Conservation (phyloP, 2,113 vertebrate species). For the Myodes glareolus region DNA sequence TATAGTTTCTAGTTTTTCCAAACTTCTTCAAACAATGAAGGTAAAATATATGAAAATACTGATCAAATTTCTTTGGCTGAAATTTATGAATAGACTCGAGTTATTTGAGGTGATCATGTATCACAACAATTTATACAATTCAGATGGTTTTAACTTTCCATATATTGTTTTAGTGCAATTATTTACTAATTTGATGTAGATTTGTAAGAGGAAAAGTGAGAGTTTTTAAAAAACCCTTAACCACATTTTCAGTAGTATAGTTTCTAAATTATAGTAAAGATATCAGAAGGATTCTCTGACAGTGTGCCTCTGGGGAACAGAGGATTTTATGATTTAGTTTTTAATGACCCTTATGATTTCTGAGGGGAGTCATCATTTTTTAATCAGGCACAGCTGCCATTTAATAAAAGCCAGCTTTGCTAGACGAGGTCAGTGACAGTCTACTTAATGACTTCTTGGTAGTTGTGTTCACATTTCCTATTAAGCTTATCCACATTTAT, state of each 20-base stretch:
- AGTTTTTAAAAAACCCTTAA: slow-evolving; percentile 48
- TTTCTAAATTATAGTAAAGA: slow-evolving; percentile 66
- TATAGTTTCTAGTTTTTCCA: not conserved
- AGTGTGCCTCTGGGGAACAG: slow-evolving; percentile 72
- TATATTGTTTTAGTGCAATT: slow-evolving; percentile 62
- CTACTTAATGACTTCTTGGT: slow-evolving; percentile 75
- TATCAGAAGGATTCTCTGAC: slow-evolving; percentile 74
- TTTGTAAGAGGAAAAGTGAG: slow-evolving; percentile 50
- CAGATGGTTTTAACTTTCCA: slow-evolving; percentile 51
- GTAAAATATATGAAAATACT: not conserved
- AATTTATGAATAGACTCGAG: not conserved
- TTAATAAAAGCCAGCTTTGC: slow-evolving; percentile 80
- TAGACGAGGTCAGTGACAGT: slow-evolving; percentile 73
- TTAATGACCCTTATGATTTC: slow-evolving; percentile 83
- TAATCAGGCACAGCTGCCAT: slow-evolving; percentile 81
- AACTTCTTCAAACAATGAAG: slow-evolving; percentile 8
- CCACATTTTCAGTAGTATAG: slow-evolving; percentile 35
- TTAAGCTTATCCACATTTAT: slow-evolving; percentile 55
- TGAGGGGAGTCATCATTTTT: slow-evolving; percentile 77
- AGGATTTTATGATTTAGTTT: slow-evolving; percentile 81
- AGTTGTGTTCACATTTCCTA: slow-evolving; percentile 49
- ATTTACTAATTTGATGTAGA: slow-evolving; percentile 65
- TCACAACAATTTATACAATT: slow-evolving; percentile 34
- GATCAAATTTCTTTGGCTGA: not conserved
- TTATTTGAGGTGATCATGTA: not conserved